Evolutionary conservation across 2,113 vertebrate species (phyloP).

Genomic region (Tragelaphus imberbis): DNA sequence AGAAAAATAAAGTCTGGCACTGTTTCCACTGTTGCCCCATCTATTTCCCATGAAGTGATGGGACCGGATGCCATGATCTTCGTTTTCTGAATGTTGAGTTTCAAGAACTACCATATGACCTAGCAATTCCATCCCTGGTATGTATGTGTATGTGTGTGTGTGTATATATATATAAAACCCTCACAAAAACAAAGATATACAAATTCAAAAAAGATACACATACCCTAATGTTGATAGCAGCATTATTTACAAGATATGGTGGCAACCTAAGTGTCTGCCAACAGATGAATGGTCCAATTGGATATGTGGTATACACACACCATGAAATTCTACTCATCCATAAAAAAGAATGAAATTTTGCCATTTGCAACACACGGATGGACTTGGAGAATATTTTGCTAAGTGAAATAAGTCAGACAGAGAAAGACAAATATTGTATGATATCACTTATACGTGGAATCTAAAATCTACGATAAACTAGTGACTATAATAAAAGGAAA

Average conservation of each 20-base stretch:
- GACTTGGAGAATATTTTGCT: neutral
- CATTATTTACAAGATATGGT: neutral
- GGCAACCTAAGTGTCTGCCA: neutral
- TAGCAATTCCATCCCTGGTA: neutral
- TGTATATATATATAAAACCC: neutral
- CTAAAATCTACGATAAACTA: neutral
- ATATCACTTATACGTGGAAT: neutral
- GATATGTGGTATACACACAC: neutral
- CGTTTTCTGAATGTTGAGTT: too few species aligned
- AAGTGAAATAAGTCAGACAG: neutral
- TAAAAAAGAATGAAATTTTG: neutral
- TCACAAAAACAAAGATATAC: neutral
- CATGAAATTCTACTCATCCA: neutral
- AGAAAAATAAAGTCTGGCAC: too few species aligned
- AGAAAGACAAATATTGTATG: neutral
- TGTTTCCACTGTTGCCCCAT: too few species aligned
- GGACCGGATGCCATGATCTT: too few species aligned
- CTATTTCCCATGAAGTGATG: too few species aligned
- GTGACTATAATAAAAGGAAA: neutral
- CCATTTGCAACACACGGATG: neutral
- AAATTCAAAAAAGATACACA: neutral
- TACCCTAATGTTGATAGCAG: neutral
- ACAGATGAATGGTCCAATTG: neutral
- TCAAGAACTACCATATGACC: neutral
- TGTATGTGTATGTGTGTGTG: too few species aligned